Percentiles rank a stretch among this genome's conserved stretches.
Evolutionary conservation across 2,113 vertebrate genomes (phyloP).

Genomic region (Carassius auratus): DNA sequence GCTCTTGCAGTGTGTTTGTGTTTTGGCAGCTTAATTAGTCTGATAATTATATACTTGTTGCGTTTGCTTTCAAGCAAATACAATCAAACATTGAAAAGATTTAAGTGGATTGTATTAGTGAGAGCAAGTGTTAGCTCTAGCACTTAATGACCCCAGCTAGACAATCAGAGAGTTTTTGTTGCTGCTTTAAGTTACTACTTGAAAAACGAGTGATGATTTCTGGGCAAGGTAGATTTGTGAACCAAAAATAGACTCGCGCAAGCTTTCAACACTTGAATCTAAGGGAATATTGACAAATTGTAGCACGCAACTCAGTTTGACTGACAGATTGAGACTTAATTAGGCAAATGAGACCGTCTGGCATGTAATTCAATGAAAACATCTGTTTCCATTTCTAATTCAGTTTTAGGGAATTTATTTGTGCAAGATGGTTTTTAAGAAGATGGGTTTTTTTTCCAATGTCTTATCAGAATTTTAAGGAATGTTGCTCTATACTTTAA

Average conservation of each 20-base stretch:
- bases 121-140: constrained; percentile 68
- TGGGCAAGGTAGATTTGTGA: constrained; percentile 1
- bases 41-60: constrained; percentile 99
- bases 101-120: constrained; percentile 85
- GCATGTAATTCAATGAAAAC: constrained; percentile 35
- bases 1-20: constrained; percentile 90
- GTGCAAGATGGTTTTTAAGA: not conserved
- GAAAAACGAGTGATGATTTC: constrained; percentile 1
- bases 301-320: constrained; percentile 37
- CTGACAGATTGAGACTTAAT: constrained; percentile 45
- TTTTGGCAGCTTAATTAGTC: constrained; percentile 99
- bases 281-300: constrained; percentile 40
- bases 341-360: constrained; percentile 38
- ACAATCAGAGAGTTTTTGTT: constrained; percentile 1
- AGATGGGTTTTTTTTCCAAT: not conserved
- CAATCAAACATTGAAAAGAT: constrained; percentile 94
- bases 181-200: not conserved
- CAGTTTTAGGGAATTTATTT: constrained; percentile 44
- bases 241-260: constrained; percentile 5
- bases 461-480: constrained; percentile 6
- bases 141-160: constrained; percentile 28
- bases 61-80: constrained; percentile 94
- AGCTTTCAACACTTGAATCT: not conserved
- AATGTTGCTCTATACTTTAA: not conserved
- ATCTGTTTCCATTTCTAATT: constrained; percentile 48